Base-by-base conservation (phyloP, 2,888 invertebrate genomes). In the Argyresthia albistria region DNA sequence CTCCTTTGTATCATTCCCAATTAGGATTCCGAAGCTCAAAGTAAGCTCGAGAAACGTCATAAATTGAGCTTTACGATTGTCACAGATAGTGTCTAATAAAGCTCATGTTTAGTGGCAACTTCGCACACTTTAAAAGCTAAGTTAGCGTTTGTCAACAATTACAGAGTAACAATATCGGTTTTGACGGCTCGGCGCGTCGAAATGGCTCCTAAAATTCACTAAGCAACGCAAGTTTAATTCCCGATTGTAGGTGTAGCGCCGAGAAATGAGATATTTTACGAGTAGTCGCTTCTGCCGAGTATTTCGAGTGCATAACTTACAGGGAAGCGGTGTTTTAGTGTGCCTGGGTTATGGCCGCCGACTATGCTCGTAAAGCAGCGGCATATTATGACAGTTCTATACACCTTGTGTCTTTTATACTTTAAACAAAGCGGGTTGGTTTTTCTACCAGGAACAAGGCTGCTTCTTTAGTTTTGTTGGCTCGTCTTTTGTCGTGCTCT, bases 1-100 rank as follows among this genome's bases (percentile, higher is more conserved):
- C 37, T 51, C 35, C 37, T 52, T 64, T 69, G 67, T 69, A 60
- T 67, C 59, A 63, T 47, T 66, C 66, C 70, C 76, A 77, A 79
- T 79, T 79, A 79, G 75, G 68, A 43, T 35, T 51, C 42, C 42
- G 39, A 43, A 46, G 46, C 46, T 25, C 35, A 15, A 53, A 53
- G 16, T 15, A 15, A 36, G 49, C 47, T 47, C 58, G 62, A 60
- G 60, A 67, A 67, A 66, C 60, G 62, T 66, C 73, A 71, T 76
- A 75, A 76, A 76, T 69, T 58, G 66, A 59, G 59, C 61, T 65
- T 76, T 79, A 79, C 68, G 74, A 70, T 64, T 61, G 60, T 63
- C 62, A 62, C 65, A 64, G 67, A 68, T 71, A 66, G 67, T 67
- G 60, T 66, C 69, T 66, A 73, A 76, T 77, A 78, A 77, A 75